Conservation (phyloP, 2,113 vertebrate genomes). For the Henicopernis longicauda region DNA sequence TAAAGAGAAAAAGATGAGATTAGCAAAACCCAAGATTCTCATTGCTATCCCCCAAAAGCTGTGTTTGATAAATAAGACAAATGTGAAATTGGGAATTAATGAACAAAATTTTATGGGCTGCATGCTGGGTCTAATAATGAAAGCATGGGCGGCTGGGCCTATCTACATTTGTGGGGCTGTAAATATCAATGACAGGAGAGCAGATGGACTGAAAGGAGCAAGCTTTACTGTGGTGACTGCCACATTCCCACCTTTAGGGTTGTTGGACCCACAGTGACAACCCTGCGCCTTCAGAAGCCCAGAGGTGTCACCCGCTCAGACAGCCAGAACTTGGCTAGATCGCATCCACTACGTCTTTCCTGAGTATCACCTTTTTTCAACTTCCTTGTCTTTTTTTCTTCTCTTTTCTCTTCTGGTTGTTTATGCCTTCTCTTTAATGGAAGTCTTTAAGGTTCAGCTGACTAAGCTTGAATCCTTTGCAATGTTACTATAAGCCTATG, state of each 20-base stretch:
- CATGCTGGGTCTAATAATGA: constrained; percentile 30
- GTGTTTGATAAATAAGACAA: constrained; percentile 7
- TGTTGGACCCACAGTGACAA: neutral
- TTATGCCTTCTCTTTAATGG: neutral
- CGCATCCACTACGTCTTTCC: neutral
- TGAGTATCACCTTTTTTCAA: neutral
- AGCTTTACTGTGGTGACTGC: neutral
- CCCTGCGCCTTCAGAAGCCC: neutral
- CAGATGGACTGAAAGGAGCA: neutral
- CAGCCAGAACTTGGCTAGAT: neutral
- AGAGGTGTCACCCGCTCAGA: neutral
- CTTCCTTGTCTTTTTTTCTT: neutral
- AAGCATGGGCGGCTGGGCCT: neutral
- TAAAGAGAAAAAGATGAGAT: neutral
- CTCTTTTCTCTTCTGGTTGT: neutral
- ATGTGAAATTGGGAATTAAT: constrained; percentile 7
- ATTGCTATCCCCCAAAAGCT: neutral
- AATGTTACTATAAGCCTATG: neutral
- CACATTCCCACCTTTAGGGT: neutral
- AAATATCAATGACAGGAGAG: constrained; percentile 5
- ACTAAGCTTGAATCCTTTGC: neutral
- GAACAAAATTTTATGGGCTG: neutral
- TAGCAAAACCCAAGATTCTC: neutral
- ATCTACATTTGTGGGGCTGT: neutral
- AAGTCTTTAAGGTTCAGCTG: neutral